Evolutionary conservation across 2,113 vertebrate species (phyloP).

Genomic region (Ptilorrhoa leucosticta): DNA sequence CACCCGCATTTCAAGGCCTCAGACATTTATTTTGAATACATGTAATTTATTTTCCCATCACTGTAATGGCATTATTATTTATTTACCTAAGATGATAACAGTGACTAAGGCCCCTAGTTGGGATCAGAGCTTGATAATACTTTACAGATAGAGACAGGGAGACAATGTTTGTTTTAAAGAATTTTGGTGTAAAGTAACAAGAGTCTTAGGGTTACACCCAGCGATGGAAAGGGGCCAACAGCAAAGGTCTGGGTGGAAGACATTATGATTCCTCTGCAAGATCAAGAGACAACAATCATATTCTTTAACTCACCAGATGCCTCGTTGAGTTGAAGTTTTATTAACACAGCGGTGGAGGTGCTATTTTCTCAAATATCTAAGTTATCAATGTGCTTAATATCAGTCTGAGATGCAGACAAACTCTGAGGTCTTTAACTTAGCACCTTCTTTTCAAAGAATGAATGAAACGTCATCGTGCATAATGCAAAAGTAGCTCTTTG

Average conservation of each 20-base stretch:
- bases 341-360: not conserved
- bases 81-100: not conserved
- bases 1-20: not conserved
- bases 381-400: not conserved
- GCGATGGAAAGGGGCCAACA: not conserved
- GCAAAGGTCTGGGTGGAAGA: not conserved
- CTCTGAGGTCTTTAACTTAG: not conserved
- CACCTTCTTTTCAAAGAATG: not conserved
- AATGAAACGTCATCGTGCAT: not conserved
- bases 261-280: not conserved
- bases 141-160: not conserved
- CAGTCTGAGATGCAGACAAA: not conserved
- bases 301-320: not conserved
- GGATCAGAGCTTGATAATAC: not conserved
- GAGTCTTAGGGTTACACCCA: not conserved
- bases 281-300: not conserved
- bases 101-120: not conserved
- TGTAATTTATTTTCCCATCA: not conserved
- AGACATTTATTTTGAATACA: not conserved
- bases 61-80: not conserved
- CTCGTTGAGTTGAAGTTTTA: not conserved
- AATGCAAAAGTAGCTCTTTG: not conserved
- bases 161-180: not conserved
- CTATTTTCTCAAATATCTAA: not conserved
- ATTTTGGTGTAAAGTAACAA: not conserved